Base-by-base conservation (phyloP, 53 echinoderm and acorn worm species). In the Paracentrotus lividus region DNA sequence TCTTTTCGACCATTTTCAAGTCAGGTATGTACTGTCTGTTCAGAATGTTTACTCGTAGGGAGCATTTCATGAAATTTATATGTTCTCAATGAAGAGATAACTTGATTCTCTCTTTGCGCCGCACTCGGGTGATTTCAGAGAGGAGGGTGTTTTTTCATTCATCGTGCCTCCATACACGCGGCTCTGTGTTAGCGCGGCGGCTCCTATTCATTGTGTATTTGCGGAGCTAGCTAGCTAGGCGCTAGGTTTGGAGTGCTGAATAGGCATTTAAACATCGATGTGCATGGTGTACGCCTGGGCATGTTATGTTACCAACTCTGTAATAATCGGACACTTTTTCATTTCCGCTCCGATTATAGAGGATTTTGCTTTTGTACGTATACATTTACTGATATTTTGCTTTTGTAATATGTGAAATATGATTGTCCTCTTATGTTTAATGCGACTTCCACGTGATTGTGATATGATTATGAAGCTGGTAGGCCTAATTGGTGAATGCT, bases 251-350 rank as follows among this genome's bases (percentile, higher is more conserved):
- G 57, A 88, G 58, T 90, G 90, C 90, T 90, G 90, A 90, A 90
- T 90, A 64, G 90, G 90, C 90, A 90, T 90, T 90, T 90, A 64
- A 90, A 54, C 54, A 16, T 57, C 66, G 66, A 43, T 90, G 23
- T 65, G 90, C 51, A 65, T 90, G 90, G 90, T 67, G 64, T 61
- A 42, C 42, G 90, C 18, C 34, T 12, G 56, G 56, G 53, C 88
- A 26, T 49, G 85, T 85, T 21, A 49, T 85, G 47, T 51, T 49
- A 31, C 54, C 16, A 29, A 53, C 51, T 42, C 47, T 88, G 88
- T 57, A 18, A 27, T 52, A 34, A 53, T 88, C 88, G 38, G 36
- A 38, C 57, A 88, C 57, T 53, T 53, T 9, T 40, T 20, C 88
- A 54, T 88, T 88, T 88, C 88, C 56, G 88, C 58, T 88, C 10